A percentile compares a stretch with the other conserved stretches of the same genome.
Conservation (phyloP, 2,888 invertebrate species). For the Timema podura region DNA sequence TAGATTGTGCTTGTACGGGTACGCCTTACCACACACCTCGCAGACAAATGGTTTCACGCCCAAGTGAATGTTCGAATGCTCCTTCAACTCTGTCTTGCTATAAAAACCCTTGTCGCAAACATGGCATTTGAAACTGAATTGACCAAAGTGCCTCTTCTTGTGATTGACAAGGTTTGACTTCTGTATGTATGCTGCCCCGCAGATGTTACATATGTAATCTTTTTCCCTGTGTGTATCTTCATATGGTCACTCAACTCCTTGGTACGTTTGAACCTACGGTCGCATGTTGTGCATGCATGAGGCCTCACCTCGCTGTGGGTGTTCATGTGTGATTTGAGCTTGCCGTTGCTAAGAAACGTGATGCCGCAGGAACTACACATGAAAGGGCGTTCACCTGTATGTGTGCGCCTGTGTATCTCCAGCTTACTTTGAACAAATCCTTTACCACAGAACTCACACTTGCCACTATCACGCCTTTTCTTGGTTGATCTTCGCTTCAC, state of each 20-base stretch:
- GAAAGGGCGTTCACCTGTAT: conserved; percentile 45
- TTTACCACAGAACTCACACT: too few relatives aligned
- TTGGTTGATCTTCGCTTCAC: too few relatives aligned
- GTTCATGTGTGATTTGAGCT: too few relatives aligned
- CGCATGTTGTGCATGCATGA: conserved; percentile 30
- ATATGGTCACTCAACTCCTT: conserved; percentile 39
- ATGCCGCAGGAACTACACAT: too few relatives aligned
- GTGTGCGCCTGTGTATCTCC: conserved; percentile 44
- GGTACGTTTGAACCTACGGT: conserved; percentile 28
- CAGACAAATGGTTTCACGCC: conserved; percentile 37
- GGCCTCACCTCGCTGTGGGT: conserved; percentile 33
- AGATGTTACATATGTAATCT: conserved; percentile 39
- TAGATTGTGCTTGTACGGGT: conserved; percentile 40
- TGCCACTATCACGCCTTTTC: too few relatives aligned
- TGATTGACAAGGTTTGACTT: conserved; percentile 40
- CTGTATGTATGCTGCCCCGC: conserved; percentile 39
- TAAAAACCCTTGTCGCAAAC: conserved; percentile 51
- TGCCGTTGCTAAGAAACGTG: too few relatives aligned
- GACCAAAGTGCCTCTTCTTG: conserved; percentile 44
- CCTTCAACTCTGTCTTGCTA: conserved; percentile 47
- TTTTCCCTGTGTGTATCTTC: conserved; percentile 40
- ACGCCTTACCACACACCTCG: conserved; percentile 39
- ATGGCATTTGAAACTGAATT: conserved; percentile 51
- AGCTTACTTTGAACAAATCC: too few relatives aligned
- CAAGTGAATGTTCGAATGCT: conserved; percentile 39